Evolutionary conservation across 2,113 vertebrate genomes (phyloP).

Genomic region (Chamaetylas fuelleborni): DNA sequence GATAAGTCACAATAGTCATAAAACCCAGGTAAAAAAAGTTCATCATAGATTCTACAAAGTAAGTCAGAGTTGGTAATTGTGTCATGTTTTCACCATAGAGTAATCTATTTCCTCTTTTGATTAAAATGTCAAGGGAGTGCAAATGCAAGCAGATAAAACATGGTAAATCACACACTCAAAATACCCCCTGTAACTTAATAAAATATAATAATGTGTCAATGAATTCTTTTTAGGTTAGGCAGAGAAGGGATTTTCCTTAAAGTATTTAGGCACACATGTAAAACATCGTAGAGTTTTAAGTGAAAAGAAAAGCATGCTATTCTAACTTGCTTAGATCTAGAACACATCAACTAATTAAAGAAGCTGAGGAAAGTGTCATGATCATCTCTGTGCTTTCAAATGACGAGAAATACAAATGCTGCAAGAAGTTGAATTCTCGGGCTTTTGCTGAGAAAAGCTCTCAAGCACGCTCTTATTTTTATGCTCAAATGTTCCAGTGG

Average conservation of each 20-base stretch:
- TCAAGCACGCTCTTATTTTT: not conserved
- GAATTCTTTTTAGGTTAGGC: not conserved
- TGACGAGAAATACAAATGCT: not conserved
- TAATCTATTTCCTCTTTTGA: not conserved
- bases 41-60: not conserved
- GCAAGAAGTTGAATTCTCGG: not conserved
- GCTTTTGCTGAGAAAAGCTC: not conserved
- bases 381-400: not conserved
- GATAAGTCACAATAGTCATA: constrained; percentile 8
- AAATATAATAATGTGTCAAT: not conserved
- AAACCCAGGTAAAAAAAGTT: constrained; percentile 10
- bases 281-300: not conserved
- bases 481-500: not conserved
- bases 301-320: not conserved
- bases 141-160: not conserved
- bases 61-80: not conserved
- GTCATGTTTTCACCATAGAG: not conserved
- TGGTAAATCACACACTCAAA: not conserved
- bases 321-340: not conserved
- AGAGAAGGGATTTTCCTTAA: not conserved
- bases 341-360: not conserved
- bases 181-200: not conserved
- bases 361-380: not conserved
- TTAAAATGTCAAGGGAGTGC: not conserved
- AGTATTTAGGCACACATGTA: not conserved